Percentiles rank a stretch among this genome's conserved stretches.
Evolutionary conservation across 1,140 invertebrate genomes (phyloP).

Genomic region (Bemisia tabaci): DNA sequence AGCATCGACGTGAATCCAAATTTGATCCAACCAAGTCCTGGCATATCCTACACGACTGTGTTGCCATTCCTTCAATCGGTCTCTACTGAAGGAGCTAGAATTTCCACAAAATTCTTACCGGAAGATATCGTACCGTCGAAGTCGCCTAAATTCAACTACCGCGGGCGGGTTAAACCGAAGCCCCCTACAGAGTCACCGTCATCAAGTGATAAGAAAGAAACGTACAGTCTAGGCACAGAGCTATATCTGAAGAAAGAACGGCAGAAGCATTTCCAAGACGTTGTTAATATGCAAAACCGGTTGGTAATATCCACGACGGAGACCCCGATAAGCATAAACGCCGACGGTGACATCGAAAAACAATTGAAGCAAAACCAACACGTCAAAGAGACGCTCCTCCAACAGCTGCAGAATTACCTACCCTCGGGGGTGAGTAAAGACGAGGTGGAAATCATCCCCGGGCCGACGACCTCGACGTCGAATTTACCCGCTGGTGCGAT

Average conservation of each 20-base stretch:
- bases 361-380: background rate
- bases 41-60: background rate
- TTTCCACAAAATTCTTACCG: background rate
- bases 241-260: background rate
- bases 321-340: background rate
- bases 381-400: background rate
- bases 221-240: background rate
- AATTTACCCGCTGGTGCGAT: background rate
- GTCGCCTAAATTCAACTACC: background rate
- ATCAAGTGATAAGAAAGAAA: background rate
- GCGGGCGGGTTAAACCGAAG: background rate
- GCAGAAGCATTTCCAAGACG: background rate
- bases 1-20: background rate
- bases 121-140: background rate
- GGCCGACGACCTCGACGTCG: constrained; percentile 1
- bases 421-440: constrained; percentile 3
- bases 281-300: background rate
- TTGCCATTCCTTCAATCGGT: background rate
- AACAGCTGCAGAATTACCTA: constrained; percentile 4
- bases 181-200: background rate
- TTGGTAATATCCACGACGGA: background rate
- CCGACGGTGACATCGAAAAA: background rate
- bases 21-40: background rate
- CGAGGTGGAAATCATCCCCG: constrained; percentile 5
- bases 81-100: background rate